Evolutionary conservation across 2,888 invertebrate genomes (phyloP), one percentile per base, ranked within the genome.

Genomic region (Teleogryllus oceanicus): DNA sequence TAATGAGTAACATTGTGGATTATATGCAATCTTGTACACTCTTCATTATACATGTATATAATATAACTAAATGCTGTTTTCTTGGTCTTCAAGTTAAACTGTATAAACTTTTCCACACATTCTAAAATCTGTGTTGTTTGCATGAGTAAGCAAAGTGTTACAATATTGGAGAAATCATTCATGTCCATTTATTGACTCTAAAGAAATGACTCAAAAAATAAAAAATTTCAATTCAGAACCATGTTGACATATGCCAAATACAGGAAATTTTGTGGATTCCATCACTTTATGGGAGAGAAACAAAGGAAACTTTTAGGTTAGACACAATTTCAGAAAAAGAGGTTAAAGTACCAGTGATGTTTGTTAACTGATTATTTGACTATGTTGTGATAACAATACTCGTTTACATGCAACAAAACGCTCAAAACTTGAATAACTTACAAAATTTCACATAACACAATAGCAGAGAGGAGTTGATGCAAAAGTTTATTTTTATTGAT

Each of bases 51-150:
- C 62, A 13, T 62, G 62, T 62, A 62, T n/a, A 62, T 62, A 62
- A 62, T 62, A 62, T 62, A n/a, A 18, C n/a, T 62, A 62, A 62
- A n/a, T 62, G n/a, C 13, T 62, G 62, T n/a, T 62, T 13, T 62
- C n/a, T 62, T 62, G 16, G 13, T 62, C 16, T 18, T 62, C 62
- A 62, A 62, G 13, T 62, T 62, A 62, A n/a, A 62, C n/a, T 62
- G 62, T 62, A 62, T 62, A 62, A 62, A 62, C n/a, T 62, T 62
- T 62, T 62, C 62, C 62, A 62, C 62, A 62, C 62, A 13, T 18
- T 18, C 62, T 18, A 62, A 62, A 62, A 62, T 4, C 5, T 62
- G 62, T 62, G 62, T 62, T 18, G 62, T 62, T 62, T 62, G 62
- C 62, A 62, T 62, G n/a, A 62, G 62, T 13, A 62, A 62, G 16